Base-by-base conservation (phyloP, 2,113 vertebrate genomes). In the Choloepus hoffmanni region DNA sequence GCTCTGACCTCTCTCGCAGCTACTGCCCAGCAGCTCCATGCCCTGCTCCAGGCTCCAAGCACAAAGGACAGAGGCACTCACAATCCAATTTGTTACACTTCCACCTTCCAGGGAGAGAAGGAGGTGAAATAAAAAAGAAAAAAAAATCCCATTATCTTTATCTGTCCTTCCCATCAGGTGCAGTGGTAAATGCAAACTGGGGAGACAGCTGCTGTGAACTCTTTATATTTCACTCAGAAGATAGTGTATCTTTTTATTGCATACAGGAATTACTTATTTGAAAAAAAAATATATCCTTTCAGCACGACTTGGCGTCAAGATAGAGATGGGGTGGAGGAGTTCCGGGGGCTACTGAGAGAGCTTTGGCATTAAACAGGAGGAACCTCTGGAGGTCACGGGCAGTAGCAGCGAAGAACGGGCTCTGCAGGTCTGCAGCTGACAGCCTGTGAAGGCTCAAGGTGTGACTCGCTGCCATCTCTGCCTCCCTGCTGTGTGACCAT, bases 141-240 rank as follows among this genome's bases (percentile, higher is more conserved):
- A 78, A 97, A 95, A 99, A 99, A 99, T 99, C 98, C 99, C 98
- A 99, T 99, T 99, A 99, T 98, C 98, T 98, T 99, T 99, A 99
- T 99, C 99, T 98, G 96, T 86, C 97, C 96, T 97, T 97, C 96
- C 97, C 97, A 99, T 99, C 98, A 95, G 97, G 97, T 97, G 96
- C 97, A 95, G 96, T 10, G 13, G 97, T 98, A 98, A 99, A 98
- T 98, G 98, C 98, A 98, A 98, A 98, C 98, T 96, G 98, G 95
- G 98, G 98, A 98, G 98, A 98, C 97, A 98, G 98, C 98, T 96
- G 97, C 98, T 98, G 96, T 97, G 97, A 98, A 98, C 98, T 97
- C 98, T 98, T 98, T 98, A 98, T 98, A 98, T 98, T 98, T 98
- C 98, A 98, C 97, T 98, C 97, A 97, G 98, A 94, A 98, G 98